Evolutionary conservation across 2,113 vertebrate species (phyloP).

Genomic region (Alexandromys fortis): DNA sequence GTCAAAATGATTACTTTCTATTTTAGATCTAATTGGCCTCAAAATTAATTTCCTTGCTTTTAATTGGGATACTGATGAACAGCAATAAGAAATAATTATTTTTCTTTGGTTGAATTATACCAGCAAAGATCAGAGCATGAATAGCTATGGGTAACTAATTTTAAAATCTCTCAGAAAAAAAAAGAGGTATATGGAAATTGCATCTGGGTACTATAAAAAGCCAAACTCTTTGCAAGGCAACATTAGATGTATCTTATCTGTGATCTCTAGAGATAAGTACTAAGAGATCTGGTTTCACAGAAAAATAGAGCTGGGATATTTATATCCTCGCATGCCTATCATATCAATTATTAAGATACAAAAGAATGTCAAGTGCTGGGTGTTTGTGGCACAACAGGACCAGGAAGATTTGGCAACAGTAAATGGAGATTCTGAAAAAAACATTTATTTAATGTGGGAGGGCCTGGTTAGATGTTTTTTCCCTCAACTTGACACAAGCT

Average conservation of each 20-base stretch:
- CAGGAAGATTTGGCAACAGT: background rate
- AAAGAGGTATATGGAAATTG: background rate
- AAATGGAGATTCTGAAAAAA: background rate
- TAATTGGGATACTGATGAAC: background rate
- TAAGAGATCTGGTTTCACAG: background rate
- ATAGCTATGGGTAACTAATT: background rate
- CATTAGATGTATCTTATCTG: background rate
- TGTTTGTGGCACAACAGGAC: background rate
- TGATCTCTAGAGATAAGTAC: background rate
- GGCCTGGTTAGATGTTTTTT: background rate
- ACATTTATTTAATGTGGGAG: background rate
- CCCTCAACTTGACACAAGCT: background rate
- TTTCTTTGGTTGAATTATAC: background rate
- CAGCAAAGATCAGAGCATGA: background rate
- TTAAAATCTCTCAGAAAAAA: background rate
- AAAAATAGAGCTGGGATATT: background rate
- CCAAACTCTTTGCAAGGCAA: background rate
- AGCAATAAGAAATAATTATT: background rate
- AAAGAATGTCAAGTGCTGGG: background rate
- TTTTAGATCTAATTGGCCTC: background rate
- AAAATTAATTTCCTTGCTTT: background rate
- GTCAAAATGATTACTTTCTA: background rate
- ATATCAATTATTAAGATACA: background rate
- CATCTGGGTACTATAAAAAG: background rate
- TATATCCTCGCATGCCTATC: background rate